These are phyloP conservation scores for Stenichneumon culpator DNA, from an alignment of 2,888 invertebrate species.

Conservation along the genomic window DNA sequence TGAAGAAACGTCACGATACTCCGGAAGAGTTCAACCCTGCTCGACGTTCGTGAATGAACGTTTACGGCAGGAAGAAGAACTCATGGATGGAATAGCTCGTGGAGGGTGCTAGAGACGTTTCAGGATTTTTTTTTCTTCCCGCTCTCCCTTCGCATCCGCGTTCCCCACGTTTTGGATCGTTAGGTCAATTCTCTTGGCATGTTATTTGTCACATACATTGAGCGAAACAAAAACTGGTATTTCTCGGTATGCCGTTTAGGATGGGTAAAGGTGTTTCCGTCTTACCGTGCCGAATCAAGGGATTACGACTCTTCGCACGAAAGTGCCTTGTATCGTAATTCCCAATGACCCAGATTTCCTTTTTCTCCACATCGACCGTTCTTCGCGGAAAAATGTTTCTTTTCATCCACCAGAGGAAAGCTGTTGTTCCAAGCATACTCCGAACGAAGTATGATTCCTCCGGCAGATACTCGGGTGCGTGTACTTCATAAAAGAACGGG, in stretches of 20 bases:
- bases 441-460: background rate
- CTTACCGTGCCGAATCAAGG: background rate
- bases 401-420: background rate
- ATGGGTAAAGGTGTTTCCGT: background rate
- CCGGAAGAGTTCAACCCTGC: conserved; percentile 34
- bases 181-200: background rate
- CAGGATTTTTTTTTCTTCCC: background rate
- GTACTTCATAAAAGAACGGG: conserved; percentile 1
- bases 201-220: background rate
- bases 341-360: background rate
- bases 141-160: background rate
- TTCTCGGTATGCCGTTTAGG: background rate
- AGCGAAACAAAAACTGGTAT: background rate
- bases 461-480: background rate
- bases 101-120: conserved; percentile 18
- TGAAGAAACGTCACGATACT: conserved; percentile 40
- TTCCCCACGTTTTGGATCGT: background rate
- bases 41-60: conserved; percentile 36
- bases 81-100: background rate
- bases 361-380: background rate
- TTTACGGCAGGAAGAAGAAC: conserved; percentile 10
- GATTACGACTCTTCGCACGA: background rate
- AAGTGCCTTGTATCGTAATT: background rate
- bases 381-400: background rate
- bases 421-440: background rate